Base-by-base conservation (phyloP, 2,888 invertebrate species). In the Mimachlamys varia region DNA sequence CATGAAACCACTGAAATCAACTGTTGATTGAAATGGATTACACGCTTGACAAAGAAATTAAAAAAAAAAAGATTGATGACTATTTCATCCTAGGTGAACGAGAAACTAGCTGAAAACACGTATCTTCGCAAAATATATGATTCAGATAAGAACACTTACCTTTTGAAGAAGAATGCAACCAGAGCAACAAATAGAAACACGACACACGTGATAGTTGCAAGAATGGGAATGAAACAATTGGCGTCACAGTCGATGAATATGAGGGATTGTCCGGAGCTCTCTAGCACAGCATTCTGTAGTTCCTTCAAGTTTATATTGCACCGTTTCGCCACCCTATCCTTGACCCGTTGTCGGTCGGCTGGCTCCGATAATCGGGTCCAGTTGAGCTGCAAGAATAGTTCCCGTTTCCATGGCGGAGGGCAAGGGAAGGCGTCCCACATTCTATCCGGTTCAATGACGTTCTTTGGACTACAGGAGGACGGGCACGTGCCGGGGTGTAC, bases 401-500 rank as follows among this genome's bases (percentile, higher is more conserved):
- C 76, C 76, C 76, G 76, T 76, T 76, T 76, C 76, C 76, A 76
- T 76, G 76, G 76, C 4, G 76, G 76, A 4, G 76, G 76, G 27
- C 76, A 76, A 7, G 76, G 76, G 15, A 76, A 76, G 27, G 76
- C 76, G 76, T 76, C 76, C 76, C 76, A 76, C 76, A 76, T 76
- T 27, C 0, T 76, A 27, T 76, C 27, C 33, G 76, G 76, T 33
- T 76, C 76, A 33, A 76, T 76, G 76, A 76, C 76, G 76, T 76
- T 76, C 17, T 76, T 33, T 19, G 76, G 76, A 76, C 33, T 76
- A 76, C 76, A 76, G 76, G 76, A 76, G 33, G 76, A 76, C 33
- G 76, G 76, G 33, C 76, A 76, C 33, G 76, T 33, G 27, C 76
- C 76, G 33, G 76, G 76, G 33, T 76, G 76, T 10, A 76, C 76